phyloP scores from a whole-genome alignment of 2,888 invertebrate genomes.

The Lacanobia oleracea region DNA sequence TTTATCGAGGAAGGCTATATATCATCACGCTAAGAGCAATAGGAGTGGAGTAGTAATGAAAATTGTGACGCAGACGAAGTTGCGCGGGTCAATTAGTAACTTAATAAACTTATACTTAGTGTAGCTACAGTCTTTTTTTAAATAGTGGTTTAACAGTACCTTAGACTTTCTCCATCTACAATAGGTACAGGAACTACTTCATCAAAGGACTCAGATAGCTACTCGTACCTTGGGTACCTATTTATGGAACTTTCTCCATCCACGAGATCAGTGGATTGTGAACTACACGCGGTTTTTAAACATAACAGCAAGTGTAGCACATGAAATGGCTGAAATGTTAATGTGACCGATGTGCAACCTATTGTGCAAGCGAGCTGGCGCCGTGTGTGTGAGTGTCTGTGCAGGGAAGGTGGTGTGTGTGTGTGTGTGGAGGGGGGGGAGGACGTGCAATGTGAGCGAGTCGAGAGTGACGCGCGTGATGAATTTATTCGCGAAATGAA shows the following conservation, averaged over 20 bases:
- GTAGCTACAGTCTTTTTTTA: too few relatives aligned
- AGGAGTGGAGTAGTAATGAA: too few relatives aligned
- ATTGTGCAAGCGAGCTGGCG: conserved; percentile 21
- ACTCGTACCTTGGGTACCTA: background rate
- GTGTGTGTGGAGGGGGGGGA: conserved; percentile 5
- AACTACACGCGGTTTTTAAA: conserved; percentile 7
- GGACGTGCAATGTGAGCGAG: conserved; percentile 33
- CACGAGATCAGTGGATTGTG: background rate
- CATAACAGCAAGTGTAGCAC: background rate
- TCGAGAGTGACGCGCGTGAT: conserved; percentile 68
- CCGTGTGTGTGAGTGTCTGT: background rate
- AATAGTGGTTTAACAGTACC: too few relatives aligned
- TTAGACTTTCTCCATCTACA: too few relatives aligned
- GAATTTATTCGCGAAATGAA: conserved; percentile 83
- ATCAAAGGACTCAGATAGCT: background rate
- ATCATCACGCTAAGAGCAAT: too few relatives aligned
- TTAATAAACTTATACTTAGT: too few relatives aligned
- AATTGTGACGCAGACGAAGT: too few relatives aligned
- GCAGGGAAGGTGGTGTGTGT: background rate
- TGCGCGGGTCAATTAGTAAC: too few relatives aligned
- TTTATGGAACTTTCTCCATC: background rate
- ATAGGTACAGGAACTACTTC: background rate
- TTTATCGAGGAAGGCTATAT: too few relatives aligned
- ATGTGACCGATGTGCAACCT: conserved; percentile 11
- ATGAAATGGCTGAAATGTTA: conserved; percentile 20